Conservation (phyloP, 2,113 vertebrate species). For the Phalacrocorax brasilianus region DNA sequence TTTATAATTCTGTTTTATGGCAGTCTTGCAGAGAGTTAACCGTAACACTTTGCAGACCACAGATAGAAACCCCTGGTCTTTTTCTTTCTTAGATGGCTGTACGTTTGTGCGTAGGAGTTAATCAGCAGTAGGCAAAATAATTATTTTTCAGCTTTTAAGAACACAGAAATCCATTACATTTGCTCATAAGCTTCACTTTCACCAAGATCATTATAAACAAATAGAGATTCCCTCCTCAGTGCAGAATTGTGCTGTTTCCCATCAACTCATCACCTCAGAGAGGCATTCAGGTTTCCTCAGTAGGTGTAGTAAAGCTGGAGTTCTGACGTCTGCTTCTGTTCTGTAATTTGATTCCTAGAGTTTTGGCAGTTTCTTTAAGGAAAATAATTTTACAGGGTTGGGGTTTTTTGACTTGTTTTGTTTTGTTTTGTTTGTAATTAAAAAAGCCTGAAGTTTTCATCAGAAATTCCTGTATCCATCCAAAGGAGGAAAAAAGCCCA, state of each 20-base stretch:
- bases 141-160: slow-evolving; percentile 29
- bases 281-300: slow-evolving; percentile 2
- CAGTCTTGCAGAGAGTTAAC: background rate
- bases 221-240: background rate
- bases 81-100: background rate
- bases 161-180: slow-evolving; percentile 35
- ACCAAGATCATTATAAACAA: slow-evolving; percentile 14
- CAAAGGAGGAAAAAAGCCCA: background rate
- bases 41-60: background rate
- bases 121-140: background rate
- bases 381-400: slow-evolving; percentile 38
- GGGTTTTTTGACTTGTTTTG: slow-evolving; percentile 3
- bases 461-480: slow-evolving; percentile 33
- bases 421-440: slow-evolving; percentile 50
- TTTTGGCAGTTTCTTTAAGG: slow-evolving; percentile 60
- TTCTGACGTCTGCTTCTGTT: slow-evolving; percentile 29
- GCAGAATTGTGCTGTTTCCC: slow-evolving; percentile 9
- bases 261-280: slow-evolving; percentile 52
- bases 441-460: slow-evolving; percentile 58
- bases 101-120: background rate
- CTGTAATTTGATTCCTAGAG: slow-evolving; percentile 58
- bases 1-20: background rate
- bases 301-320: slow-evolving; percentile 32
- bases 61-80: background rate
- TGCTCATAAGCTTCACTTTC: slow-evolving; percentile 37